These are phyloP conservation scores for Leptopilina boulardi DNA, from an alignment of 1,140 invertebrate genomes.

Conservation along the genomic window DNA sequence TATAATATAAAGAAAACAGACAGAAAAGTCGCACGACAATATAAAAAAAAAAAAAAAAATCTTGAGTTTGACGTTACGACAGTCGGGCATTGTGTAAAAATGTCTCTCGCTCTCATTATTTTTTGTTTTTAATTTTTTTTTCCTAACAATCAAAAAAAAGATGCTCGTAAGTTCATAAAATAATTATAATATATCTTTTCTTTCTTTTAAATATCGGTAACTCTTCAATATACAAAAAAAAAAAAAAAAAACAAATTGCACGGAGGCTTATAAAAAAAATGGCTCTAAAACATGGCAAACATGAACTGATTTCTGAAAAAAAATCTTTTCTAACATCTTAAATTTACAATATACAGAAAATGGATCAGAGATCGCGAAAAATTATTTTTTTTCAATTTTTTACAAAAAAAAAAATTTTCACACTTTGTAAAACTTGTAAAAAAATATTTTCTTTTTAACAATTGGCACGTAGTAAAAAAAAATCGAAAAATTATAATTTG, in stretches of 20 bases:
- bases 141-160: slow-evolving; percentile 36
- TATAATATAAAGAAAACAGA: slow-evolving; percentile 41
- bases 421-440: background rate
- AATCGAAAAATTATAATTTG: too few relatives aligned
- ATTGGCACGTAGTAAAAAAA: too few relatives aligned
- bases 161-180: slow-evolving; percentile 31
- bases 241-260: slow-evolving; percentile 56
- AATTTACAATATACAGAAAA: background rate
- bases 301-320: slow-evolving; percentile 56
- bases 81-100: slow-evolving; percentile 52
- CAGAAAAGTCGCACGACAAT: slow-evolving; percentile 18
- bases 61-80: too few relatives aligned
- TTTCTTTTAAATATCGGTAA: slow-evolving; percentile 73
- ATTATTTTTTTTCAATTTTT: background rate
- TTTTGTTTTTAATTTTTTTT: too few relatives aligned
- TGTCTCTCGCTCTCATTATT: slow-evolving; percentile 11
- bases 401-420: background rate
- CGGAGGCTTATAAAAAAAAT: slow-evolving; percentile 60
- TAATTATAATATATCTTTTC: slow-evolving; percentile 32
- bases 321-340: background rate
- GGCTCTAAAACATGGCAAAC: slow-evolving; percentile 63
- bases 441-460: background rate
- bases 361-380: background rate
- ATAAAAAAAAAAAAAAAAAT: slow-evolving; percentile 51
- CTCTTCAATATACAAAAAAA: slow-evolving; percentile 66